Evolutionary conservation across 2,113 vertebrate genomes (phyloP), one percentile per base, ranked within the genome.

Genomic region (Tiliqua scincoides): DNA sequence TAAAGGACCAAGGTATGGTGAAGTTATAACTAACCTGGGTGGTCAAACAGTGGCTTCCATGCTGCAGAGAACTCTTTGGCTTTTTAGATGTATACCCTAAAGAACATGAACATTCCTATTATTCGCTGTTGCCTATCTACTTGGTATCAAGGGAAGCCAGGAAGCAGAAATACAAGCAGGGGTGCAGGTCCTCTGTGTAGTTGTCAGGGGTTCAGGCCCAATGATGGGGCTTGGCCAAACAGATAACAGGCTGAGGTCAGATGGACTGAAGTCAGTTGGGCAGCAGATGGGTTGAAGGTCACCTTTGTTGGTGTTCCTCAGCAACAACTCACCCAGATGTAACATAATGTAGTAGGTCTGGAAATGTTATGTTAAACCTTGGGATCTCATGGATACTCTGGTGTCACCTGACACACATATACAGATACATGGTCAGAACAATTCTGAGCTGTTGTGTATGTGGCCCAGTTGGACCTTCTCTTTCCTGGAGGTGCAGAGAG

Each of bases 1-100:
- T 89, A 99, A 99, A 97, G 99, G 99, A 87, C 99, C 98, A 84
- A 99, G 99, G 99, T 99, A 97, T 2, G 20, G 89, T 79, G 83
- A 87, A 86, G 40, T 4, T 83, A 25, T 37, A 37, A 40, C 25
- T 61, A 25, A 57, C n/a, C 11, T 18, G 6, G 6, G 14, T 71
- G 30, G 10, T 1, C 40, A 68, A 67, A 82, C n/a, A 72, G 14
- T 25, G 52, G 25, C 11, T 62, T 74, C 14, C 15, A 40, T 37
- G 21, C 67, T 27, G 21, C 1, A 54, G 52, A 11, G 8, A 6
- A 23, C 35, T 72, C 21, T 21, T 48, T 63, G 23, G n/a, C 1
- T 0, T 79, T 27, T 30, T 72, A 80, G 68, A 78, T 78, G 17
- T 35, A 15, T 17, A 17, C 61, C 25, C 35, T 43, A 21, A 77